Base-by-base conservation (phyloP, 2,113 vertebrate genomes). In the Spea bombifrons region DNA sequence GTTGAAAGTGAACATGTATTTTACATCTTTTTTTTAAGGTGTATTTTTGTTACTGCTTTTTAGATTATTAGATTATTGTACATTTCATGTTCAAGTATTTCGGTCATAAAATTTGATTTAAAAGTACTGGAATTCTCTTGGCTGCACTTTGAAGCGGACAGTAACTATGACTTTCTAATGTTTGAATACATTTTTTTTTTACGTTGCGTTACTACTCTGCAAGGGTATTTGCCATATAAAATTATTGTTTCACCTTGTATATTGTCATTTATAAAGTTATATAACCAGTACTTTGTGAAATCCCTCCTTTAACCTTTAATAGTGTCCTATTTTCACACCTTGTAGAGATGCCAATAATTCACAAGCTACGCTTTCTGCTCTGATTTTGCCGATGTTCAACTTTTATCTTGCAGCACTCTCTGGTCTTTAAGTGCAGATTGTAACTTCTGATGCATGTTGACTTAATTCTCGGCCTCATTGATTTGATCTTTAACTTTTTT, bases 401-500 rank as follows among this genome's bases (percentile, higher is more conserved):
- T 71, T 57, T 75, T 68, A 55, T 78, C 55, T 74, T 2, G 45
- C 12, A 53, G 49, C 71, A 13, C 59, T 72, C 76, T 82, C 81
- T 46, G 64, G 68, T 67, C 69, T 73, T 73, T 68, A 73, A 77
- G 71, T 78, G 66, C 75, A 75, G 75, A 82, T 69, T 82, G 70
- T 82, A 69, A 66, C 71, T 64, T 64, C 64, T 77, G 80, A 81
- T 81, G 70, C 64, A 64, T 68, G 75, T 63, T 65, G 65, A 78
- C 57, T 78, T 66, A 74, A 75, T 75, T 70, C 81, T 52, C 17
- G 43, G 75, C 71, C 66, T 75, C 71, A 78, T 69, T 78, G 75
- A 82, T 82, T 82, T 78, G 66, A 70, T 82, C 71, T 82, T 82
- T 75, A 55, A 48, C 57, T 57, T 70, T 66, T 72, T 64, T 71